Percentiles rank a stretch among this genome's conserved stretches.
phyloP scores from a whole-genome alignment of 1,140 invertebrate species.

The Mycetomoellerius zeteki region DNA sequence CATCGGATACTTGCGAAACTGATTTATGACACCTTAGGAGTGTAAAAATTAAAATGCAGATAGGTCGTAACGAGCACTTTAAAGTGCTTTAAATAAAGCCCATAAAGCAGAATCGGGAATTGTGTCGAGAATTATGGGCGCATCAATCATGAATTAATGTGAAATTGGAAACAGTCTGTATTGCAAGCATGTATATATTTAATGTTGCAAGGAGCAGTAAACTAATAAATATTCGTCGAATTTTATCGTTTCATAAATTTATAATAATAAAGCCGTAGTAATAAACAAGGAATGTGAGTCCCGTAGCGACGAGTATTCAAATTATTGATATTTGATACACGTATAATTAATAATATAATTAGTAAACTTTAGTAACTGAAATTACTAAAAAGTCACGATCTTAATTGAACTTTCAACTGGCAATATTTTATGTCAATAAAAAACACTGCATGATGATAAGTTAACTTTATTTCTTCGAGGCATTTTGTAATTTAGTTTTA shows the following conservation, averaged over 20 bases:
- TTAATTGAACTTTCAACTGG: neutral
- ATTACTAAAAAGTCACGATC: neutral
- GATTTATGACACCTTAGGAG: slow-evolving; percentile 48
- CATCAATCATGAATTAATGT: slow-evolving; percentile 50
- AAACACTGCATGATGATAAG: neutral
- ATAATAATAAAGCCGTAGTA: neutral
- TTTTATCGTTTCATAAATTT: slow-evolving; percentile 3
- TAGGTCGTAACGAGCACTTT: slow-evolving; percentile 24
- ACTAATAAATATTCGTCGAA: slow-evolving; percentile 27
- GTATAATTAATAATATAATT: neutral
- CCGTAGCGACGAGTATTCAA: neutral
- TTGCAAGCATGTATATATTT: slow-evolving; percentile 21
- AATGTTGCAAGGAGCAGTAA: neutral
- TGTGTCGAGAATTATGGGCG: slow-evolving; percentile 45
- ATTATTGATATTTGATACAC: slow-evolving; percentile 13
- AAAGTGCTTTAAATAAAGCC: slow-evolving; percentile 37
- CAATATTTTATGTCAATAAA: neutral
- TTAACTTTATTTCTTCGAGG: slow-evolving; percentile 4
- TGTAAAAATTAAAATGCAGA: slow-evolving; percentile 40
- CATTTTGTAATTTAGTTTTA: neutral
- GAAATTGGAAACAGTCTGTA: slow-evolving; percentile 24
- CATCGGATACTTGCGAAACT: neutral
- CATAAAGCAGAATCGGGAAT: slow-evolving; percentile 42
- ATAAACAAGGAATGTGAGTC: neutral
- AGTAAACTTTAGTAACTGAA: neutral